phyloP scores from a whole-genome alignment of 2,797 vertebrate genomes.

The Tympanoctomys barrerae region DNA sequence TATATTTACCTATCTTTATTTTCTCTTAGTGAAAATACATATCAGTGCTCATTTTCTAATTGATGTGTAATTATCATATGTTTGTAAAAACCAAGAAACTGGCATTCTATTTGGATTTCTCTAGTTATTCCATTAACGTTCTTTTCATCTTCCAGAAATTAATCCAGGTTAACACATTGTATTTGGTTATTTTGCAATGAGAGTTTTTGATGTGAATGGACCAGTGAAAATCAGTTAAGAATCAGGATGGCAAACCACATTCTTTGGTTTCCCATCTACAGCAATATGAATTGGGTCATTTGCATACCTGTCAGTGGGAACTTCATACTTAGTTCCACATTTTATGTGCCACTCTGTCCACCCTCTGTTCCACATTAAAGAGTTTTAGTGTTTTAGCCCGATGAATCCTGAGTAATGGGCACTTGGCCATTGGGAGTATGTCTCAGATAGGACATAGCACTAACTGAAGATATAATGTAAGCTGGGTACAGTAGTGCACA shows the following conservation, averaged over 20 bases:
- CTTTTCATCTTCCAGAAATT: background rate
- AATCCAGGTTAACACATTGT: background rate
- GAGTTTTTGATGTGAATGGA: background rate
- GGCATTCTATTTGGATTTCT: background rate
- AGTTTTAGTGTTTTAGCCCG: background rate
- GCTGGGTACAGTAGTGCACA: too few relatives aligned
- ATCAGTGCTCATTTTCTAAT: constrained; percentile 1
- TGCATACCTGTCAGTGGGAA: background rate
- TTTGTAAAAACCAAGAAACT: constrained; percentile 18
- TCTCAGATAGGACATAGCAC: too few relatives aligned
- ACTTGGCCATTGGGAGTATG: too few relatives aligned
- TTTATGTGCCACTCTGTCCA: background rate
- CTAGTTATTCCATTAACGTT: too few relatives aligned
- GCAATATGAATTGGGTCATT: background rate
- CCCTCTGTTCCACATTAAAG: background rate
- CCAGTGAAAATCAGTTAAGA: background rate
- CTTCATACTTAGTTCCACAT: background rate
- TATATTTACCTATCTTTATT: too few relatives aligned
- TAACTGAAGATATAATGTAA: too few relatives aligned
- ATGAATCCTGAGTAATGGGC: too few relatives aligned
- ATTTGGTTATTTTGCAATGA: background rate
- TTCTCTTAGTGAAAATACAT: background rate
- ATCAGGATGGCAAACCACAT: background rate
- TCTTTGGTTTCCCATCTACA: background rate
- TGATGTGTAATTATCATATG: background rate